phyloP scores from a whole-genome alignment of 2,113 vertebrate species.

The Neogobius melanostomus region DNA sequence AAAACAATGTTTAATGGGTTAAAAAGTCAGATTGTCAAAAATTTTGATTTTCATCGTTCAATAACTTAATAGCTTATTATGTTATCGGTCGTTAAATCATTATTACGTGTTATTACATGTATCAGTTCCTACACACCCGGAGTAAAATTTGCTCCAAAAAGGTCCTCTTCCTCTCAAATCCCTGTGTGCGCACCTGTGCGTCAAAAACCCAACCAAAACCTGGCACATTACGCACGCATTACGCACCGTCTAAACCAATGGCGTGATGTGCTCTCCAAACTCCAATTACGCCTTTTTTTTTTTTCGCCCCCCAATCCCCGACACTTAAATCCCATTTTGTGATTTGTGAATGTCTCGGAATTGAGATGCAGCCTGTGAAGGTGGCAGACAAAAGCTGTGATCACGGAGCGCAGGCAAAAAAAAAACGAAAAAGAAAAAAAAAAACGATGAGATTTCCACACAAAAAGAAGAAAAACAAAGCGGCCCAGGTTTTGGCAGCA shows the following conservation, averaged over 20 bases:
- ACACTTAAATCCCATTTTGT: conserved; percentile 5
- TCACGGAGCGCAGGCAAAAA: conserved; percentile 15
- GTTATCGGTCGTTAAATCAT: too few species aligned
- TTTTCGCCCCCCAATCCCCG: too few species aligned
- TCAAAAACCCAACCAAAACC: neutral
- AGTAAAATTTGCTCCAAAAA: too few species aligned
- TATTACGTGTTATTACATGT: too few species aligned
- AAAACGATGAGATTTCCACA: neutral
- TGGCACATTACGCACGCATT: neutral
- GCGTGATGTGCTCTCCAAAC: neutral
- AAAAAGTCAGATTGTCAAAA: too few species aligned
- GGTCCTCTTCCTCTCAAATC: neutral
- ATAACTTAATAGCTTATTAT: too few species aligned
- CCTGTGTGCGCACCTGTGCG: neutral
- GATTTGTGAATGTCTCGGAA: neutral
- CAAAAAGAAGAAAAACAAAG: neutral
- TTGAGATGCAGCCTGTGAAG: conserved; percentile 16
- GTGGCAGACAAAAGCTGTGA: conserved; percentile 10
- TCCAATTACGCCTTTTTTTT: neutral
- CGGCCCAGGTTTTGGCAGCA: neutral
- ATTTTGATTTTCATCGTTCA: too few species aligned
- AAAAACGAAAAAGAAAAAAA: too few species aligned
- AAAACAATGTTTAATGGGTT: too few species aligned
- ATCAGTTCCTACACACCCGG: too few species aligned
- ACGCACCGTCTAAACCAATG: conserved; percentile 4